Conservation (phyloP, 2,888 invertebrate species). For the Podotricha telesiphe region DNA sequence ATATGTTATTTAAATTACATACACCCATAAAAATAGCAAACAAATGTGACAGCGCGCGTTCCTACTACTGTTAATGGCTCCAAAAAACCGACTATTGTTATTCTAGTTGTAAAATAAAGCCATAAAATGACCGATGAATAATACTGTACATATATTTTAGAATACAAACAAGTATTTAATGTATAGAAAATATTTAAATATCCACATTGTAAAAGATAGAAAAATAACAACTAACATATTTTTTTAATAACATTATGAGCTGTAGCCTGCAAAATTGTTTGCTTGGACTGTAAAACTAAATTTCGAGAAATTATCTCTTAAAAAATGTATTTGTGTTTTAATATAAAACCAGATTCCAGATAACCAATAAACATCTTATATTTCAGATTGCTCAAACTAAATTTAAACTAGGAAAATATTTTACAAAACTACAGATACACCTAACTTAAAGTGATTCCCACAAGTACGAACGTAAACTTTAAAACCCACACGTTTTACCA, state of each 20-base stretch:
- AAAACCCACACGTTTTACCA: constrained; percentile 9
- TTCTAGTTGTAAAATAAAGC: constrained; percentile 12
- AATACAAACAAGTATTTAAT: not conserved
- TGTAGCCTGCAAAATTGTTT: too few relatives aligned
- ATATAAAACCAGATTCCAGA: too few relatives aligned
- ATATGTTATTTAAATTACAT: constrained; percentile 36
- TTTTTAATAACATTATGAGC: too few relatives aligned
- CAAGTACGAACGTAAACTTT: constrained; percentile 12
- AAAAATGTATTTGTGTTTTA: too few relatives aligned
- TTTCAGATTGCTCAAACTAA: not conserved
- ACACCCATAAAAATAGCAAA: constrained; percentile 35
- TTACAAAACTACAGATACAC: not conserved
- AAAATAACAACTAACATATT: too few relatives aligned
- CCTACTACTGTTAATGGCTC: constrained; percentile 34
- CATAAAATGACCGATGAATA: constrained; percentile 12
- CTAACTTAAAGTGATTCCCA: not conserved
- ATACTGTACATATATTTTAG: constrained; percentile 1
- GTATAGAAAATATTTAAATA: not conserved
- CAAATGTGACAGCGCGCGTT: constrained; percentile 33
- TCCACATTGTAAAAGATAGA: too few relatives aligned
- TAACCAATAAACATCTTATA: too few relatives aligned
- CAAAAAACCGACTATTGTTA: constrained; percentile 25
- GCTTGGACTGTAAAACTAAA: too few relatives aligned
- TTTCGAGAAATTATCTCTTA: too few relatives aligned
- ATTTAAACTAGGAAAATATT: not conserved